Evolutionary conservation across 2,888 invertebrate species (phyloP), one percentile per base, ranked within the genome.

Genomic region (Melanotus villosus): DNA sequence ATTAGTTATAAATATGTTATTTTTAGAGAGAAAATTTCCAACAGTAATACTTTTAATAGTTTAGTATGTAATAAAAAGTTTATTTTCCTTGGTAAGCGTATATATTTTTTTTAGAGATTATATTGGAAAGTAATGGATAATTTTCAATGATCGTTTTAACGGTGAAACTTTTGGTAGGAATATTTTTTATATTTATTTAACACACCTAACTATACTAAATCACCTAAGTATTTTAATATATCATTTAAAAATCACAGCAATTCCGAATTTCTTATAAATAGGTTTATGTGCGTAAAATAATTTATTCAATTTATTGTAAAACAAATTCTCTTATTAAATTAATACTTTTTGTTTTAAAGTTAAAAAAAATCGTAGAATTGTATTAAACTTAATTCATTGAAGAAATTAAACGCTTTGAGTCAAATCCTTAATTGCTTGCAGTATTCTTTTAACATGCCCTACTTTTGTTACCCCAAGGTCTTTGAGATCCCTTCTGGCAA

Each of bases 381-480:
- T 14, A 38, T 12, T 14, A 38, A 38, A 38, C 10, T 38, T 12
- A 38, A 47, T 14, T 4, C 9, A 5, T 18, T 14, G 19, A 5
- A 32, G 26, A 30, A 50, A 23, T 82, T 82, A 83, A 77, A 80
- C 80, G 71, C 83, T 82, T 80, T 84, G 84, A 66, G 84, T 83
- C 73, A 94, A 86, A 83, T 97, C 97, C 85, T 95, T 94, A 72
- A 97, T 95, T 18, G 95, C 96, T 83, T 96, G 95, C 73, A 97
- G 90, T 76, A 99, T 94, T 80, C 98, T 90, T 86, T 98, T 98
- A 26, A 98, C 92, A 83, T 98, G 98, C 0, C 98, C 98, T 57
- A 98, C 95, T 86, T 98, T 98, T 7, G 93, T 92, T 60, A 98
- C 93, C 6, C 98, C 98, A 47, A 98, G 88, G 75, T 98, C 98